Conservation (phyloP, 2,113 vertebrate genomes). For the Campylomormyrus tamandua region DNA sequence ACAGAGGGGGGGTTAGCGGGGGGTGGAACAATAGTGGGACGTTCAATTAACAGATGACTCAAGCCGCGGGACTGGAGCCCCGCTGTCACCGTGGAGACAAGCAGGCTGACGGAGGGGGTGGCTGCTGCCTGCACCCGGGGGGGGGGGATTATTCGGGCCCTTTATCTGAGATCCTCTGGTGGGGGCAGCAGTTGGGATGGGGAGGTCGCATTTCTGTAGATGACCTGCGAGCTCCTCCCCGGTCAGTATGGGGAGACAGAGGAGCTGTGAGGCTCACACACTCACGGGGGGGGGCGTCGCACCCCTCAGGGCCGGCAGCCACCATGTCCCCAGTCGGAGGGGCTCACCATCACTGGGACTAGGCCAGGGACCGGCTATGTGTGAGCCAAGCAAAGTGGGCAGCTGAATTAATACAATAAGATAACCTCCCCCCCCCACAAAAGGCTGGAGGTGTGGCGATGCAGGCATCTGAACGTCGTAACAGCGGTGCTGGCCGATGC, state of each 20-base stretch:
- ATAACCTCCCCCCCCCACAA: neutral
- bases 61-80: neutral
- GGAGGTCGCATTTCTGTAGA: neutral
- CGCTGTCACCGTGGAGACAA: neutral
- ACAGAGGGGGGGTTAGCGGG: neutral
- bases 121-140: neutral
- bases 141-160: neutral
- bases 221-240: neutral
- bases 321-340: neutral
- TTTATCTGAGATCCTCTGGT: neutral
- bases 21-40: slow-evolving; percentile 3
- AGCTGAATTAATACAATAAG: neutral
- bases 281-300: neutral
- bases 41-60: slow-evolving; percentile 16
- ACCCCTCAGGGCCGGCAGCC: neutral
- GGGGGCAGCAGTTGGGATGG: neutral
- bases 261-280: neutral
- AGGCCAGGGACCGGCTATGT: neutral
- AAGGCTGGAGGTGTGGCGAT: neutral
- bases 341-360: neutral
- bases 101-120: neutral
- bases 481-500: neutral
- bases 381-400: neutral
- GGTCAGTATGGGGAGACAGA: neutral
- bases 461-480: neutral